Percentiles rank a stretch among this genome's conserved stretches.
phyloP scores from a whole-genome alignment of 2,888 invertebrate genomes.

The Eupeodes luniger region DNA sequence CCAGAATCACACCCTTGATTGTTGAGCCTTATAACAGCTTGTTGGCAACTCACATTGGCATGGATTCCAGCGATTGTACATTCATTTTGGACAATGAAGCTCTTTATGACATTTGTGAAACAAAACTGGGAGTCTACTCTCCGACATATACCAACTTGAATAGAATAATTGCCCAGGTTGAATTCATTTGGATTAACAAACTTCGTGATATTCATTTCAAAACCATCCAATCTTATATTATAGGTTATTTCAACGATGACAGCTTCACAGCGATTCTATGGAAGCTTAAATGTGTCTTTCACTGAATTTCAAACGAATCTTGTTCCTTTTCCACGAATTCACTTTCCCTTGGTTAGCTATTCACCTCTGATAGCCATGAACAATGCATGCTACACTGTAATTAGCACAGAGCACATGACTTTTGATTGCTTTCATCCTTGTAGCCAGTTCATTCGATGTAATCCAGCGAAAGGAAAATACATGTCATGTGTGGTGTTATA shows the following conservation, averaged over 20 bases:
- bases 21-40: constrained; percentile 92
- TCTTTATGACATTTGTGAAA: constrained; percentile 90
- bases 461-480: constrained; percentile 87
- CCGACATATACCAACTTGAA: constrained; percentile 95
- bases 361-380: constrained; percentile 36
- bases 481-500: constrained; percentile 89
- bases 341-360: constrained; percentile 59
- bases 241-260: constrained; percentile 54
- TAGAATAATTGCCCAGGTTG: constrained; percentile 85
- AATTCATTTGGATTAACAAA: background rate
- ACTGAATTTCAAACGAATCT: constrained; percentile 57
- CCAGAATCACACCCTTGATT: constrained; percentile 88
- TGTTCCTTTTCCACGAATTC: constrained; percentile 60
- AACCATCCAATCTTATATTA: background rate
- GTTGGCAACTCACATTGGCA: constrained; percentile 88
- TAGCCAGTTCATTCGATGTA: constrained; percentile 86
- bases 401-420: constrained; percentile 50
- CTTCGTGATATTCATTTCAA: no score
- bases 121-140: constrained; percentile 89
- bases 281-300: constrained; percentile 43
- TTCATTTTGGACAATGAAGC: constrained; percentile 92
- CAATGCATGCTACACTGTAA: constrained; percentile 12
- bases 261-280: constrained; percentile 47
- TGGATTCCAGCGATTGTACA: constrained; percentile 89
- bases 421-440: constrained; percentile 35